A percentile compares a stretch with the other conserved stretches of the same genome.
Conservation (phyloP, 2,113 vertebrate species). For the Spea multiplicata region DNA sequence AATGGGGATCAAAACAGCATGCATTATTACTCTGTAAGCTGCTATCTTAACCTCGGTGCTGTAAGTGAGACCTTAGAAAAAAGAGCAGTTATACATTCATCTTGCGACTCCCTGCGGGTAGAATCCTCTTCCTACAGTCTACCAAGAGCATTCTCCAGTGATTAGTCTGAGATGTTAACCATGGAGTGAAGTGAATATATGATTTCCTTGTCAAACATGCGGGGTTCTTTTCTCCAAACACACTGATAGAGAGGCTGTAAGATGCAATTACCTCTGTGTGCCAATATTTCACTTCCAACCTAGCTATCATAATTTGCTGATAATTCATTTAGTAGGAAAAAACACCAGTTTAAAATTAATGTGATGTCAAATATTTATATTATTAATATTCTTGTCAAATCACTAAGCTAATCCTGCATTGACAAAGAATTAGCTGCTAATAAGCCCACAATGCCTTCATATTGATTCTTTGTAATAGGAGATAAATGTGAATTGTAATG, state of each 20-base stretch:
- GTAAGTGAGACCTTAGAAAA: constrained; percentile 49
- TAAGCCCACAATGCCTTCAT: not conserved
- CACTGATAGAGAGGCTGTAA: constrained; percentile 17
- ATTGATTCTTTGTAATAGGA: constrained; percentile 1
- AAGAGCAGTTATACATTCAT: constrained; percentile 10
- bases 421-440: not conserved
- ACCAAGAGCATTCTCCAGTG: constrained; percentile 38
- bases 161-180: constrained; percentile 47
- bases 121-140: constrained; percentile 23
- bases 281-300: constrained; percentile 24
- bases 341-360: not conserved
- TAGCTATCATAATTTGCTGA: constrained; percentile 4
- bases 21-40: constrained; percentile 45
- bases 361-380: not conserved
- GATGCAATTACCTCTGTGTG: constrained; percentile 18
- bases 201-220: constrained; percentile 40
- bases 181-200: constrained; percentile 43
- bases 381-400: constrained; percentile 9
- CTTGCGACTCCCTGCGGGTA: not conserved
- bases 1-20: constrained; percentile 23
- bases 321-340: constrained; percentile 12
- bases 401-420: not conserved
- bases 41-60: constrained; percentile 46
- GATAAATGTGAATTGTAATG: not conserved
- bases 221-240: constrained; percentile 32